A percentile compares a stretch with the other conserved stretches of the same genome.
Conservation (phyloP, 2,888 invertebrate genomes). For the Ectobius pallidus region DNA sequence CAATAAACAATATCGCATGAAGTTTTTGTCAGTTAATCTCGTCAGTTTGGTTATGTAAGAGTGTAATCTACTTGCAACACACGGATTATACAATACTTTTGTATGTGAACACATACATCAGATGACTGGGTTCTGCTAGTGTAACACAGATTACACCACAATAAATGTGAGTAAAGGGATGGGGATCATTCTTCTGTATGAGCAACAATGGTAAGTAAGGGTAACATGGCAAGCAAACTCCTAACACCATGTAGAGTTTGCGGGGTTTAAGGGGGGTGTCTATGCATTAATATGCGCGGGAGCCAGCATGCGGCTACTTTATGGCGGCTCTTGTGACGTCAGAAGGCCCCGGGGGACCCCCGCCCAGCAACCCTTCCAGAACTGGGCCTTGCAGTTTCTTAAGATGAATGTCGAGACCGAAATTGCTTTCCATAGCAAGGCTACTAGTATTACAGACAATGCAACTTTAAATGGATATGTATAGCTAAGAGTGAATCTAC, state of each 20-base stretch:
- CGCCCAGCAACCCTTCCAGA: neutral
- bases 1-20: too few relatives aligned
- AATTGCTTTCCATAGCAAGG: constrained; percentile 14
- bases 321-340: constrained; percentile 19
- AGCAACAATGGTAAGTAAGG: neutral
- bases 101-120: too few relatives aligned
- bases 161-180: neutral
- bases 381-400: constrained; percentile 16
- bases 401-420: constrained; percentile 3
- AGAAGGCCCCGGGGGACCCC: constrained; percentile 6
- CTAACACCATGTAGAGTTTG: too few relatives aligned
- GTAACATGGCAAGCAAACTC: neutral
- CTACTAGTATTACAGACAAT: too few relatives aligned
- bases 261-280: neutral
- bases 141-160: constrained; percentile 4
- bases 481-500: too few relatives aligned
- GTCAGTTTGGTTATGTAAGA: too few relatives aligned
- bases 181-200: neutral
- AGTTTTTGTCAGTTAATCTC: too few relatives aligned
- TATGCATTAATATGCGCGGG: constrained; percentile 16
- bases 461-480: too few relatives aligned
- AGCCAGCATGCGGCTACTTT: constrained; percentile 22
- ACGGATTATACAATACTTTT: neutral
- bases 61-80: too few relatives aligned
- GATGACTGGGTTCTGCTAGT: too few relatives aligned